Base-by-base conservation (phyloP, 2,113 vertebrate genomes). In the Xenus cinereus region DNA sequence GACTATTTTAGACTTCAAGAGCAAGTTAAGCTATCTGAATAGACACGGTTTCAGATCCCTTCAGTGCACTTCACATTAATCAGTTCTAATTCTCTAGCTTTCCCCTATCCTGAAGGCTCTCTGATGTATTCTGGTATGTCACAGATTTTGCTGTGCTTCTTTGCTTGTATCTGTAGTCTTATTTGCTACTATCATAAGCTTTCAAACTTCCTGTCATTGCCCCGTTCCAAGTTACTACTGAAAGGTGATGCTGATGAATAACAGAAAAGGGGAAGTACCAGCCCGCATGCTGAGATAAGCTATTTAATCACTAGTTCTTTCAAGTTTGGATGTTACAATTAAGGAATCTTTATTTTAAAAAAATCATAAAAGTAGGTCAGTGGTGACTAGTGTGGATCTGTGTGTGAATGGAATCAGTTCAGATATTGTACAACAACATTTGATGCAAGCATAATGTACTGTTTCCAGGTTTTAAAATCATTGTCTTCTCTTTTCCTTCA, bases 1-100 rank as follows among this genome's bases (percentile, higher is more conserved):
- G 89, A 94, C 90, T 91, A 84, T 94, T 89, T 95, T 74, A 94
- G 91, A 78, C 56, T 89, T 87, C 37, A 89, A 78, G 73, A 96
- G 51, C 46, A 92, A 39, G 62, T 91, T 72, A 60, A 84, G 62
- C 46, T 68, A 71, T 91, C 64, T 43, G 73, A 91, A 43, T 13
- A 95, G 91, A 75, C 84, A 63, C 20, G 39, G 73, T 53, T 94
- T 96, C 77, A 62, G 87, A 69, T 85, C 74, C 51, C 73, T 87
- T 89, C 81, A 78, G 69, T 84, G 60, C 39, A 41, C 39, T 82
- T 84, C n/a, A 33, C 56, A 18, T 93, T 95, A 82, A 94, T 80
- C 53, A 20, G 7, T 63, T 89, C 37, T 94, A 74, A 59, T 93
- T 94, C 85, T 93, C 37, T 82, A 51, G 5, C 18, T 13, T 86